Conservation (phyloP, 2,113 vertebrate genomes). For the Rissa tridactyla region DNA sequence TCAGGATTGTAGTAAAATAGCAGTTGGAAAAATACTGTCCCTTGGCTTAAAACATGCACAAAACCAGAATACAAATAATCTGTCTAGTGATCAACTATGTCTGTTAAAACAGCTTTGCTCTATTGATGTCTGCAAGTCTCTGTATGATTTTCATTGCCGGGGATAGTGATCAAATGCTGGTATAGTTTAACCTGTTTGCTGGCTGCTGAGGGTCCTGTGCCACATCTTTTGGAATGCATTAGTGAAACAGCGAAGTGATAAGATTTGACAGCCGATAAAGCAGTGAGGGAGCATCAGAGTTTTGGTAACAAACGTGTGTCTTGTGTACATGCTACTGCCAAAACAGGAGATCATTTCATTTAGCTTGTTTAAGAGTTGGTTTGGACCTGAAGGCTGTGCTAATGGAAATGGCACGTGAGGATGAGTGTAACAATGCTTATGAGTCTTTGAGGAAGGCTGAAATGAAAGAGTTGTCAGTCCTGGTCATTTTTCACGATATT, state of each 20-base stretch:
- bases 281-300: not conserved
- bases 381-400: not conserved
- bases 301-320: not conserved
- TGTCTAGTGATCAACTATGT: not conserved
- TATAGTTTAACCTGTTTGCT: not conserved
- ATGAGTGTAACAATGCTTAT: not conserved
- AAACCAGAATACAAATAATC: not conserved
- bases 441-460: not conserved
- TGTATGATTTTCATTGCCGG: not conserved
- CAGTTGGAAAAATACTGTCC: not conserved
- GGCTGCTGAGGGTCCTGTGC: not conserved
- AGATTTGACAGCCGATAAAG: not conserved
- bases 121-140: not conserved
- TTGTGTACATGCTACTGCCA: not conserved
- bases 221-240: not conserved
- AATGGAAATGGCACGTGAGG: accelerated
- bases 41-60: not conserved
- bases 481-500: not conserved
- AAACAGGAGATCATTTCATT: not conserved
- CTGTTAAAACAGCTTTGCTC: not conserved
- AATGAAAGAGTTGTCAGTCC: not conserved
- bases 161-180: not conserved
- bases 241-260: not conserved
- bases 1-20: not conserved
- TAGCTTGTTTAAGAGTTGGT: not conserved